These are phyloP conservation scores for Syndactyla subalaris DNA, from an alignment of 2,797 vertebrate species.

Conservation along the genomic window DNA sequence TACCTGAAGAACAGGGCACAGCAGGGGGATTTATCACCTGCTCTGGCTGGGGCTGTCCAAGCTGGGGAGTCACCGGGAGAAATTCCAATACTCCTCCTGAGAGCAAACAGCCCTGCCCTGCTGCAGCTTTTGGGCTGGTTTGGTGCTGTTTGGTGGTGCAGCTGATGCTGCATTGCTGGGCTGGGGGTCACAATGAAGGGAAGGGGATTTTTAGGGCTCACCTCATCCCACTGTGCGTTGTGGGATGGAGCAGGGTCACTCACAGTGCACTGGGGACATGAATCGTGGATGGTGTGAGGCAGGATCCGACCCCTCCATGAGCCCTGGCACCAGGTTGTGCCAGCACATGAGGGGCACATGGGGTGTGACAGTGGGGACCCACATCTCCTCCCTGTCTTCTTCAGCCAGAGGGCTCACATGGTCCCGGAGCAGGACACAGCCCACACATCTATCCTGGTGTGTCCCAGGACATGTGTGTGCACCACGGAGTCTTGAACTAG, in stretches of 20 bases:
- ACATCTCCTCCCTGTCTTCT: neutral
- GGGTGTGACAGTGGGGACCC: neutral
- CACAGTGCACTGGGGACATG: fast-evolving
- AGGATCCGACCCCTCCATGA: fast-evolving
- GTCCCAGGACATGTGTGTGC: fast-evolving
- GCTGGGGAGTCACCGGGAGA: neutral
- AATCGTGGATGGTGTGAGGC: fast-evolving
- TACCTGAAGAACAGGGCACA: neutral
- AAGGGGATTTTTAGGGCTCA: neutral
- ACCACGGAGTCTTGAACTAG: fast-evolving
- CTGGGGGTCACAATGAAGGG: neutral
- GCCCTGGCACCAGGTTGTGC: fast-evolving
- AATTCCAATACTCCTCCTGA: neutral
- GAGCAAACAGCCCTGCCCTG: neutral
- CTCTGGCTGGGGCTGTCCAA: neutral
- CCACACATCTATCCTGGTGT: fast-evolving
- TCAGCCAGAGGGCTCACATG: fast-evolving
- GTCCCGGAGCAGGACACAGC: neutral
- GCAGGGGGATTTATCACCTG: neutral
- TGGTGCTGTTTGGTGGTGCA: neutral
- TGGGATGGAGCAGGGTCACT: neutral
- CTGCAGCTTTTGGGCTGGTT: neutral
- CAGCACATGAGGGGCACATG: fast-evolving
- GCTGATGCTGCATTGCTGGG: neutral
- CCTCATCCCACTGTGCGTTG: fast-evolving